phyloP scores from a whole-genome alignment of 2,113 vertebrate species.

The Larimichthys crocea region DNA sequence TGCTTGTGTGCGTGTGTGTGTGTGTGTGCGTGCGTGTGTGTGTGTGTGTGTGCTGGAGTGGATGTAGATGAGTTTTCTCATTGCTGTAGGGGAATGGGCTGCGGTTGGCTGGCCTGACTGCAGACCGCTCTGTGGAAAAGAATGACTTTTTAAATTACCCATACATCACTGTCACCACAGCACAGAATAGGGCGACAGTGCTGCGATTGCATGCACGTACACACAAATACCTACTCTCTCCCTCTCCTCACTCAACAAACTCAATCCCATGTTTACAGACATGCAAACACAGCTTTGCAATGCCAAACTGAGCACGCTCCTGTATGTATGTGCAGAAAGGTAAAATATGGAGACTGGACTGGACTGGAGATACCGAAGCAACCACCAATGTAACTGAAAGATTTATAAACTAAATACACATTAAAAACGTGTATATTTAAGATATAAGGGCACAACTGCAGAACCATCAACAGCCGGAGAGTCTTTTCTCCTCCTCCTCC shows the following conservation, averaged over 20 bases:
- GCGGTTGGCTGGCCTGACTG: constrained; percentile 81
- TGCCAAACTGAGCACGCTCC: constrained; percentile 4
- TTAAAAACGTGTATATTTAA: background rate
- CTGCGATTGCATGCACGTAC: constrained; percentile 40
- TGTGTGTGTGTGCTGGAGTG: constrained; percentile 47
- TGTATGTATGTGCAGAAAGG: background rate
- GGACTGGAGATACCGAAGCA: background rate
- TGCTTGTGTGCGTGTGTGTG: background rate
- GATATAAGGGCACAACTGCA: background rate
- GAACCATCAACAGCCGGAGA: constrained; percentile 14
- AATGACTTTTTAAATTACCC: constrained; percentile 86
- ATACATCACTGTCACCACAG: constrained; percentile 85
- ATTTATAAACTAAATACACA: constrained; percentile 10
- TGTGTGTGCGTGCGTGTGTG: background rate
- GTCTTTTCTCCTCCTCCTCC: constrained; percentile 6
- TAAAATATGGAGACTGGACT: background rate
- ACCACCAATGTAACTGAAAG: background rate
- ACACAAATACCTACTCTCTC: constrained; percentile 19
- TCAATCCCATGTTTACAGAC: constrained; percentile 28
- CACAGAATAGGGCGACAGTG: constrained; percentile 71
- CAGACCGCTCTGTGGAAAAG: constrained; percentile 83
- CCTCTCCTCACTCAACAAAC: constrained; percentile 22
- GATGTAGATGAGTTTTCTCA: constrained; percentile 82
- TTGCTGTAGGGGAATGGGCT: constrained; percentile 76
- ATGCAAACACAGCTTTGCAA: constrained; percentile 9